Evolutionary conservation across 2,888 invertebrate species (phyloP), one percentile per base, ranked within the genome.

Genomic region (Melanophora roralis): DNA sequence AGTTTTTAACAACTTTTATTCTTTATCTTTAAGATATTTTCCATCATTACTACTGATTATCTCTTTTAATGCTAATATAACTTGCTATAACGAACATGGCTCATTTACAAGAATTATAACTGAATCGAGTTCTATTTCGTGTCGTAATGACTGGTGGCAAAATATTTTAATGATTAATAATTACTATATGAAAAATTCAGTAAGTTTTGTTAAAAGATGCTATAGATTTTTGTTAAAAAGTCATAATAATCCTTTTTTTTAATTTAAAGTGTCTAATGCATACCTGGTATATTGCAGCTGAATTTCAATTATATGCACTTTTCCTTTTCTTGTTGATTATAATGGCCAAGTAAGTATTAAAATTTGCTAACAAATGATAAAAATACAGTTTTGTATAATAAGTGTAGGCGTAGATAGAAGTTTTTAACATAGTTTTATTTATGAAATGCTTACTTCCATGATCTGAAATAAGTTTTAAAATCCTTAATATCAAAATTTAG

Each of bases 161-260:
- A 75, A 75, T 38, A 7, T 75, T 43, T 45, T 75, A 9, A 75
- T 75, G 74, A 53, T 75, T 14, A 68, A 68, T 60, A 75, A 75
- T 27, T 68, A n/a, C 36, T 51, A 34, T n/a, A 43, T 68, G 14
- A 36, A 60, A 38, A 62, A 3, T 16, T 60, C 68, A 19, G 68
- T 76, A 68, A 36, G 68, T 55, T 51, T 43, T 8, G 6, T 27
- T n/a, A n/a, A n/a, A n/a, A n/a, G n/a, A n/a, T n/a, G n/a, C n/a
- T n/a, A n/a, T n/a, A n/a, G n/a, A n/a, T n/a, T n/a, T n/a, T n/a
- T n/a, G n/a, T n/a, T n/a, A n/a, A n/a, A n/a, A n/a, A n/a, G n/a
- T n/a, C n/a, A n/a, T n/a, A n/a, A 40, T 12, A 55, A 16, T 9
- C 9, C n/a, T 57, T 21, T 38, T 36, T 38, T 57, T 0, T 12